Conservation (phyloP, 2,113 vertebrate genomes). For the Plestiodon gilberti region DNA sequence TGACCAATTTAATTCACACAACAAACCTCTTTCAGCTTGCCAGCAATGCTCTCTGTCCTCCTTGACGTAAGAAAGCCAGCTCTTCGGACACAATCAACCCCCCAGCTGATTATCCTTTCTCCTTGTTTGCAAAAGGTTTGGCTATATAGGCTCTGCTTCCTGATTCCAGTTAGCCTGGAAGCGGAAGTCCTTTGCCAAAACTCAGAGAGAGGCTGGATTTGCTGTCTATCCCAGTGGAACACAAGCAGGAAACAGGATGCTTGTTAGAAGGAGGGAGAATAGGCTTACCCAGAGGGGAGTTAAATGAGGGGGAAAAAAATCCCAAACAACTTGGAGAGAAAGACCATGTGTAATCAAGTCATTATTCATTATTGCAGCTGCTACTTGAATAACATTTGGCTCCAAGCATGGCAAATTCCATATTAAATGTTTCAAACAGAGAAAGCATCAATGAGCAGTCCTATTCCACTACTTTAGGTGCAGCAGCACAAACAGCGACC, state of each 20-base stretch:
- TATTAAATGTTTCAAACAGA: slow-evolving; percentile 10
- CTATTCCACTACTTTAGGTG: background rate
- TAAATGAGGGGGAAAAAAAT: slow-evolving; percentile 43
- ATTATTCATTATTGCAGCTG: slow-evolving; percentile 47
- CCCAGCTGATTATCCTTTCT: slow-evolving; percentile 48
- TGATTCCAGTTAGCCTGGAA: slow-evolving; percentile 70
- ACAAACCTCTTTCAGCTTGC: slow-evolving; percentile 34
- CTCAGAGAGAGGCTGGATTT: slow-evolving; percentile 61
- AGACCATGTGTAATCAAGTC: slow-evolving; percentile 15
- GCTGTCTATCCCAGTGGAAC: slow-evolving; percentile 55
- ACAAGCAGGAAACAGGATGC: slow-evolving; percentile 59
- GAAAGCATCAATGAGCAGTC: slow-evolving; percentile 33
- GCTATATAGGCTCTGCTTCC: slow-evolving; percentile 61
- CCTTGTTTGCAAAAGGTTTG: slow-evolving; percentile 54
- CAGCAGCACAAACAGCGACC: background rate
- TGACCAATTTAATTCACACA: slow-evolving; percentile 6
- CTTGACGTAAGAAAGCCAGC: slow-evolving; percentile 40
- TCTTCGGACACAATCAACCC: slow-evolving; percentile 23
- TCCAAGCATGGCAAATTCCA: slow-evolving; percentile 47
- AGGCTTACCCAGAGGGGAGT: slow-evolving; percentile 55
- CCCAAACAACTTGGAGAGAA: slow-evolving; percentile 19
- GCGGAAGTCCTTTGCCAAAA: slow-evolving; percentile 57
- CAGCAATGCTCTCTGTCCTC: slow-evolving; percentile 4
- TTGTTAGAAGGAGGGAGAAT: slow-evolving; percentile 40
- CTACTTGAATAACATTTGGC: slow-evolving; percentile 50